These are phyloP conservation scores for Drosophila lowei DNA, from an alignment of 1,140 invertebrate genomes.

Conservation along the genomic window DNA sequence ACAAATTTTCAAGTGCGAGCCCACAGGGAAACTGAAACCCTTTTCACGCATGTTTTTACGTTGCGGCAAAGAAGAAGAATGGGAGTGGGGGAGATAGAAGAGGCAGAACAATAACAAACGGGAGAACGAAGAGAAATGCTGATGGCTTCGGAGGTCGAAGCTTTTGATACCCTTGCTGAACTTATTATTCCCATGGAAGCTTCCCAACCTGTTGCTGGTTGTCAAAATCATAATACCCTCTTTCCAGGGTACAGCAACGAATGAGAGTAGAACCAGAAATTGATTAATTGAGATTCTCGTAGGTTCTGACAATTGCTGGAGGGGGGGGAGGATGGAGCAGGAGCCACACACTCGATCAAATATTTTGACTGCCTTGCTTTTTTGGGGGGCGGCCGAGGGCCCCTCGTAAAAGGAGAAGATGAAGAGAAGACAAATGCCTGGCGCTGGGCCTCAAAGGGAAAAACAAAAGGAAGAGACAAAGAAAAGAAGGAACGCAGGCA, in stretches of 20 bases:
- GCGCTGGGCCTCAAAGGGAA: slow-evolving; percentile 26
- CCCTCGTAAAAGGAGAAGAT: neutral
- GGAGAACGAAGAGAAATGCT: too few relatives aligned
- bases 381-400: slow-evolving; percentile 1
- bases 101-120: neutral
- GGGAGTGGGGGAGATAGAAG: neutral
- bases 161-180: too few relatives aligned
- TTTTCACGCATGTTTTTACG: slow-evolving; percentile 37
- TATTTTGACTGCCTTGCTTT: slow-evolving; percentile 58
- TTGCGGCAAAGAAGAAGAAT: neutral
- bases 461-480: neutral
- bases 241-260: slow-evolving; percentile 14
- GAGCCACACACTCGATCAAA: slow-evolving; percentile 62
- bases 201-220: too few relatives aligned
- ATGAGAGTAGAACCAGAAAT: slow-evolving; percentile 45
- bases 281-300: slow-evolving; percentile 62
- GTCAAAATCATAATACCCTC: neutral
- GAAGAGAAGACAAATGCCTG: slow-evolving; percentile 42
- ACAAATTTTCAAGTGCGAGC: slow-evolving; percentile 73
- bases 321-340: slow-evolving; percentile 1
- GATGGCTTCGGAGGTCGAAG: too few relatives aligned
- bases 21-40: slow-evolving; percentile 30
- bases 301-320: slow-evolving; percentile 22
- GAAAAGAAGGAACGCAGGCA: slow-evolving; percentile 2
- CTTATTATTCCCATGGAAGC: too few relatives aligned